Percentiles rank a stretch among this genome's conserved stretches.
These are phyloP conservation scores for Aplocera efformata DNA, from an alignment of 2,888 invertebrate genomes.

Conservation along the genomic window DNA sequence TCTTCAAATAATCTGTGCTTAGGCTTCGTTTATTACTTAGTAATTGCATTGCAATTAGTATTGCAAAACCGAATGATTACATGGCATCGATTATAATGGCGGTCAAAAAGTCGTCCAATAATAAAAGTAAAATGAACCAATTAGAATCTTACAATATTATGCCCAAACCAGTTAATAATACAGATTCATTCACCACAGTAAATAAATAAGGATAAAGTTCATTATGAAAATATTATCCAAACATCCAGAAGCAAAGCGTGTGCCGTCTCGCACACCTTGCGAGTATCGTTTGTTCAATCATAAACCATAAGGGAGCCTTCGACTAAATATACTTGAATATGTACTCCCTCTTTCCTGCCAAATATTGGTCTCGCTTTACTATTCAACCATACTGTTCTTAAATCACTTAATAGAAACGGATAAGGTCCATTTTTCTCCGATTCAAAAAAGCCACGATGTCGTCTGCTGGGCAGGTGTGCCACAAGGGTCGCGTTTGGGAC, in stretches of 20 bases:
- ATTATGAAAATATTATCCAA: slow-evolving; percentile 44
- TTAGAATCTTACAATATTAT: slow-evolving; percentile 13
- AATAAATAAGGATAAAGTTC: slow-evolving; percentile 34
- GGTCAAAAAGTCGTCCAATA: not conserved
- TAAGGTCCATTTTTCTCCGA: slow-evolving; percentile 39
- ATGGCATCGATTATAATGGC: no score
- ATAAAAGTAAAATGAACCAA: not conserved
- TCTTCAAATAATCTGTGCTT: no score
- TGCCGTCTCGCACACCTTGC: slow-evolving; percentile 67
- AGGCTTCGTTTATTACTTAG: no score
- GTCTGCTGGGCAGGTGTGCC: slow-evolving; percentile 69
- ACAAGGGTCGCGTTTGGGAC: slow-evolving; percentile 62
- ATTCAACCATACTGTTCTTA: slow-evolving; percentile 27
- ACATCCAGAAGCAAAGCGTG: slow-evolving; percentile 49
- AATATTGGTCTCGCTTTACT: slow-evolving; percentile 61
- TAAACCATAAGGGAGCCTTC: slow-evolving; percentile 64
- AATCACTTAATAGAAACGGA: slow-evolving; percentile 34
- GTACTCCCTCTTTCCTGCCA: slow-evolving; percentile 78
- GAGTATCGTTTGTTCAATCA: slow-evolving; percentile 73
- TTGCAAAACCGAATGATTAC: no score
- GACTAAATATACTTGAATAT: slow-evolving; percentile 79
- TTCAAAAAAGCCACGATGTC: slow-evolving; percentile 26
- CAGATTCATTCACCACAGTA: slow-evolving; percentile 5
- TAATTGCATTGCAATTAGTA: no score
- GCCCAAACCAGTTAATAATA: not conserved